Evolutionary conservation across 2,113 vertebrate species (phyloP).

Genomic region (Callospermophilus lateralis): DNA sequence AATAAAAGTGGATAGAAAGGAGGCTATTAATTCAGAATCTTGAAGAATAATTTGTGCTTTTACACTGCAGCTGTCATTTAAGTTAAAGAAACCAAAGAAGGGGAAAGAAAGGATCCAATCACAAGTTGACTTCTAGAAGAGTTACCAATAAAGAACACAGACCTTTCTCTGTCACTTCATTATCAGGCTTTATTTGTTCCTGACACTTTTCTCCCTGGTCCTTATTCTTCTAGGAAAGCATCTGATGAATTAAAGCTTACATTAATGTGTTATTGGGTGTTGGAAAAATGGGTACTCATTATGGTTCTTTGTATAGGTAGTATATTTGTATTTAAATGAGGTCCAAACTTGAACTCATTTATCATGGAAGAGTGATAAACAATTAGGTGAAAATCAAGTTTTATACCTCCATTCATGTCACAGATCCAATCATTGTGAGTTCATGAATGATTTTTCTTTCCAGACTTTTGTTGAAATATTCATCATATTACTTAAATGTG

Average conservation of each 20-base stretch:
- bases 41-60: constrained; percentile 71
- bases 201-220: not conserved
- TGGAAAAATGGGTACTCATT: not conserved
- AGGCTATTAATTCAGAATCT: constrained; percentile 70
- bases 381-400: constrained; percentile 24
- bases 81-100: constrained; percentile 49
- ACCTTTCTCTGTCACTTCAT: constrained; percentile 45
- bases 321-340: constrained; percentile 43
- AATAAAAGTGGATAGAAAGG: constrained; percentile 70
- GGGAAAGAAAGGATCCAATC: constrained; percentile 35
- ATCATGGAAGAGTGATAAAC: not conserved
- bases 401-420: not conserved
- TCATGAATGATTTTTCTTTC: not conserved
- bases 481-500: not conserved
- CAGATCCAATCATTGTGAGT: not conserved
- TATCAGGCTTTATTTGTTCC: constrained; percentile 48
- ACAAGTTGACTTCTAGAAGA: constrained; percentile 45
- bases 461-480: not conserved
- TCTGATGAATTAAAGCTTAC: not conserved
- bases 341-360: constrained; percentile 13
- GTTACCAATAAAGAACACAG: constrained; percentile 54
- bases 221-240: constrained; percentile 25
- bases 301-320: constrained; percentile 20
- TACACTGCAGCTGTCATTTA: constrained; percentile 71
- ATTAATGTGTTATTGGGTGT: not conserved